phyloP scores from a whole-genome alignment of 2,113 vertebrate species.

The Tragelaphus buxtoni region DNA sequence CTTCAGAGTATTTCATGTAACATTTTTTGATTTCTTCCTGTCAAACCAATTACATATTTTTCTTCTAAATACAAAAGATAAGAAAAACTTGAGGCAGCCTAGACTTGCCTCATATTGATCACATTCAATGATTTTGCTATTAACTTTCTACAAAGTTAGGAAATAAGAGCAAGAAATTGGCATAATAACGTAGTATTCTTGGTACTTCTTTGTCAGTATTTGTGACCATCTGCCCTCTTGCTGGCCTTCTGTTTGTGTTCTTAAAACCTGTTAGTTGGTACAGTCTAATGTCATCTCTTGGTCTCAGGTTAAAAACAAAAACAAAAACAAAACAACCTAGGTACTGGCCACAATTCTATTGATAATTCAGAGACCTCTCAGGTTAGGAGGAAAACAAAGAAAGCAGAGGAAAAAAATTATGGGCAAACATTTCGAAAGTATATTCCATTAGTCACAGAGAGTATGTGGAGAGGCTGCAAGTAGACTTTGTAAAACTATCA shows the following conservation, averaged over 20 bases:
- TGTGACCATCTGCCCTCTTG: background rate
- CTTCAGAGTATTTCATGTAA: background rate
- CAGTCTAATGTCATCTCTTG: background rate
- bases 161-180: background rate
- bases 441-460: background rate
- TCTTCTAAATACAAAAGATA: background rate
- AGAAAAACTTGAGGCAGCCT: background rate
- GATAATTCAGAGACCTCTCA: background rate
- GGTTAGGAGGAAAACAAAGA: background rate
- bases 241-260: background rate
- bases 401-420: background rate
- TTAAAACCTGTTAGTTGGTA: background rate
- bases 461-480: background rate
- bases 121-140: background rate
- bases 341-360: background rate
- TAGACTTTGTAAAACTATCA: background rate
- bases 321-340: background rate
- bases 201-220: background rate
- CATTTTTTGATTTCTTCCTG: background rate
- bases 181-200: background rate
- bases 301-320: background rate
- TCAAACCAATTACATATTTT: background rate
- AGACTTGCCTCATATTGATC: background rate
- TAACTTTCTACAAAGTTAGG: background rate
- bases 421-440: slow-evolving; percentile 14